Conservation (phyloP, 2,797 vertebrate species). For the Dermochelys coriacea region DNA sequence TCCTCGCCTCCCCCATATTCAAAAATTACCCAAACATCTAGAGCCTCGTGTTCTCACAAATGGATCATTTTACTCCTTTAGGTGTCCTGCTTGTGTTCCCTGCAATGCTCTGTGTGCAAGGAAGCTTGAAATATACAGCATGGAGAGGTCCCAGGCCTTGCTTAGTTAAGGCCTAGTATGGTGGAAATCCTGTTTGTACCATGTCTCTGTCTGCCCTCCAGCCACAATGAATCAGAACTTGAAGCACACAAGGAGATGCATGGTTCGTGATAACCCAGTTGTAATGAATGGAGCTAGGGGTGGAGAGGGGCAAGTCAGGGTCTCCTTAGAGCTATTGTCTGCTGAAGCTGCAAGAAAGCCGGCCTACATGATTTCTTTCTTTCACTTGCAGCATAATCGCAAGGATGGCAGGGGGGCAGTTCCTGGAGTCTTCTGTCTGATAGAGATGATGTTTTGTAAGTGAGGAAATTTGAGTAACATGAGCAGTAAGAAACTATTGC, state of each 20-base stretch:
- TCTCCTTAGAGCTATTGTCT: conserved; percentile 38
- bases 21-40: accelerated
- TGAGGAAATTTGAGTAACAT: neutral
- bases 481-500: neutral
- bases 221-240: neutral
- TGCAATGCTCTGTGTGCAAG: neutral
- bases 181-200: neutral
- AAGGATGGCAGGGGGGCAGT: neutral
- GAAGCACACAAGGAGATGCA: neutral
- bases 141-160: neutral
- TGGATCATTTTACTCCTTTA: neutral
- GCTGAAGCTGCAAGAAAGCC: neutral
- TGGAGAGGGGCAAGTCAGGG: neutral
- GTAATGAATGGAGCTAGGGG: neutral
- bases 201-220: neutral
- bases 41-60: neutral
- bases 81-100: neutral
- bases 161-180: neutral
- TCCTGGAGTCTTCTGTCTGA: neutral
- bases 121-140: neutral
- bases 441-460: neutral
- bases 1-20: neutral
- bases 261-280: neutral
- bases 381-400: neutral
- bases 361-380: neutral